Percentiles rank a stretch among this genome's conserved stretches.
Evolutionary conservation across 2,888 invertebrate species (phyloP).

Genomic region (Dione vanillae): DNA sequence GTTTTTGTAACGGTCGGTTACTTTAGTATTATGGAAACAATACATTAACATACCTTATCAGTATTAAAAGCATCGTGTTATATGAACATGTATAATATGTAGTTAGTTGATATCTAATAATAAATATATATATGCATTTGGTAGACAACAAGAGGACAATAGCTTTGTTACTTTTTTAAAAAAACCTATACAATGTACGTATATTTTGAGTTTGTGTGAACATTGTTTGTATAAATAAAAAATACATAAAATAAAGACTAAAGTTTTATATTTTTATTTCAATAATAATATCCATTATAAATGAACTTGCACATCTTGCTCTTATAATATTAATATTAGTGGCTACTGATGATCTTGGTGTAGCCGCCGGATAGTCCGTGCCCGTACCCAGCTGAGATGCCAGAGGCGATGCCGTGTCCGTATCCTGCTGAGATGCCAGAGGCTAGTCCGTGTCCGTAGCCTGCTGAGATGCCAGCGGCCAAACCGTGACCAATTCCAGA

Average conservation of each 20-base stretch:
- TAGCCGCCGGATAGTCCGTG: conserved; percentile 46
- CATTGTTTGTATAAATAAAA: conserved; percentile 31
- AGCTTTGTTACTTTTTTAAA: background rate
- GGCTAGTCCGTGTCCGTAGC: conserved; percentile 21
- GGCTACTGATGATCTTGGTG: conserved; percentile 48
- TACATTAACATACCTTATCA: conserved; percentile 5
- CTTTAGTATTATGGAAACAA: conserved; percentile 11
- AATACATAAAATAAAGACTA: conserved; percentile 29
- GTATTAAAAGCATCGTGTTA: conserved; percentile 2
- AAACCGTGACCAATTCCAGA: conserved; percentile 25
- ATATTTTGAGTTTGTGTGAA: conserved; percentile 11
- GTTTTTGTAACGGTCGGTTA: conserved; percentile 2
- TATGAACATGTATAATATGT: background rate
- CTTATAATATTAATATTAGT: conserved; percentile 45
- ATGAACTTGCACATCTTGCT: conserved; percentile 48
- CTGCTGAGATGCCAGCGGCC: conserved; percentile 32
- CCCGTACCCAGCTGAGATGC: conserved; percentile 25
- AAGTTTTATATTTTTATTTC: conserved; percentile 39
- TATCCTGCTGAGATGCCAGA: conserved; percentile 30
- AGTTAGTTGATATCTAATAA: background rate
- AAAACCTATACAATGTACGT: background rate
- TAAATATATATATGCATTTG: conserved; percentile 5
- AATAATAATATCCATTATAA: conserved; percentile 45
- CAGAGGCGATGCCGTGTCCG: conserved; percentile 37
- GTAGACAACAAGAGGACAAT: background rate